Evolutionary conservation across 2,113 vertebrate genomes (phyloP), one percentile per base, ranked within the genome.

Genomic region (Ploceus nigricollis): DNA sequence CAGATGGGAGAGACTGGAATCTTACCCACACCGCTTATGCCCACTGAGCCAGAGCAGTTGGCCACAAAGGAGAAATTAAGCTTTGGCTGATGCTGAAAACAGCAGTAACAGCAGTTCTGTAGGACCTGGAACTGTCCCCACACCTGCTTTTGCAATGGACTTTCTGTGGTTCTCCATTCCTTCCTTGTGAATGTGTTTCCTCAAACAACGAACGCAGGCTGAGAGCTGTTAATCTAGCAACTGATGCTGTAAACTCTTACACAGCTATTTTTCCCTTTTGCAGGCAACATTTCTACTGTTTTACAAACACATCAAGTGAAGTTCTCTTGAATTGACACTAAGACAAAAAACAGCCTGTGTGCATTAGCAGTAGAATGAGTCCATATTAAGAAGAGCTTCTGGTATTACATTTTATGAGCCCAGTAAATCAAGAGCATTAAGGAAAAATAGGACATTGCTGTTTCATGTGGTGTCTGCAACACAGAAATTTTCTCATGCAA

Each of bases 1-100:
- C 53, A 60, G 21, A 8, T 14, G 64, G 44, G 37, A 83, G 37
- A 48, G 48, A 10, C 15, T 2, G 7, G 15, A 89, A n/a, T 24
- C 0, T 0, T 44, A 28, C 15, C 53, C 24, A 22, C 6, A 3
- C 6, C 0, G 0, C 17, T 42, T n/a, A 2, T 18, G n/a, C 35
- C 30, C 44, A 11, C 40, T 3, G 8, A 81, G 35, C 10, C 3
- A 2, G 51, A 71, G 37, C 19, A 56, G 39, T 10, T 44, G 23
- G 60, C 15, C n/a, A 19, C 0, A 0, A 47, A 58, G 25, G 20
- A 71, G 51, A 77, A 89, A 92, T 28, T 15, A 31, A n/a, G 24
- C 13, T 82, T 63, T 54, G 39, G 33, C 15, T 71, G 44, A 90
- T 21, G 33, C 47, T 58, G 45, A 58, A 78, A 94, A 73, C 4